These are phyloP conservation scores for Drosophila leontia DNA, from an alignment of 1,140 invertebrate genomes.

Conservation along the genomic window DNA sequence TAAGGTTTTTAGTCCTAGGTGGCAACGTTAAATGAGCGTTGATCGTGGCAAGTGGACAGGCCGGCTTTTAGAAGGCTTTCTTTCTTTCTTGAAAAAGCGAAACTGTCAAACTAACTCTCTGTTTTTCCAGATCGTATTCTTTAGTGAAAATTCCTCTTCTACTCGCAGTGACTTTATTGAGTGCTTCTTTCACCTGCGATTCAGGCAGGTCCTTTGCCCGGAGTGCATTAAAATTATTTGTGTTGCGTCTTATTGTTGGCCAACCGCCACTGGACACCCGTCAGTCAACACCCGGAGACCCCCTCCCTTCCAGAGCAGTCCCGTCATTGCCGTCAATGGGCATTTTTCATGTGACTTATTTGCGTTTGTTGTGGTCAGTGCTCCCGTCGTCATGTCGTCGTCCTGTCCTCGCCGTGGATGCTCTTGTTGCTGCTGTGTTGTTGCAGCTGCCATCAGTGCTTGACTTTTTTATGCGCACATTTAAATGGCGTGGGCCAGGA, in stretches of 20 bases:
- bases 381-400: slow-evolving; percentile 21
- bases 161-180: background rate
- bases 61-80: background rate
- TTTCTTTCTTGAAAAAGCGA: background rate
- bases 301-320: background rate
- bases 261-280: slow-evolving; percentile 48
- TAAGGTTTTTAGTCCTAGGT: background rate
- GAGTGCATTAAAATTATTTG: slow-evolving; percentile 73
- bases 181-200: background rate
- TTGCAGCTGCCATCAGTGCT: slow-evolving; percentile 46
- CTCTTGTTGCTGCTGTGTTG: slow-evolving; percentile 11
- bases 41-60: background rate
- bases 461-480: slow-evolving; percentile 53
- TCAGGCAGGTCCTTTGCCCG: background rate
- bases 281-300: slow-evolving; percentile 29
- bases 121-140: background rate
- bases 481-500: slow-evolving; percentile 44
- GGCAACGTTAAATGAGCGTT: background rate
- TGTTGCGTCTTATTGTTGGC: slow-evolving; percentile 59
- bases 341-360: slow-evolving; percentile 64
- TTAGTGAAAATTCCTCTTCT: background rate
- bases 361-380: slow-evolving; percentile 63
- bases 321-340: slow-evolving; percentile 16
- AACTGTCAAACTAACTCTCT: background rate
- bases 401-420: background rate